Evolutionary conservation across 2,797 vertebrate genomes (phyloP).

Genomic region (Ctenosaura bakeri): DNA sequence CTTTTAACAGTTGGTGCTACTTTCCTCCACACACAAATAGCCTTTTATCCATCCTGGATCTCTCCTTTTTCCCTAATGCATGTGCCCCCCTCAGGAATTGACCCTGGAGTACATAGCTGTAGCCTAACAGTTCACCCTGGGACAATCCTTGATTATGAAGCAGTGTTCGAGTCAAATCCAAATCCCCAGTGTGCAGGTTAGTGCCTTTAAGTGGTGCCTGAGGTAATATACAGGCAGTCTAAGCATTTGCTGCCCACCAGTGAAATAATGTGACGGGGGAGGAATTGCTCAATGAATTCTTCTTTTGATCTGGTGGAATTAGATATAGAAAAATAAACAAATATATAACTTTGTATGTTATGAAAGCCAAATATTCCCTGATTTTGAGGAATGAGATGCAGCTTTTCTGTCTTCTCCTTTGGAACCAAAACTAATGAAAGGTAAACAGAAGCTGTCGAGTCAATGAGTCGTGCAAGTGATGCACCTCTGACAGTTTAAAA

Average conservation of each 20-base stretch:
- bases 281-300: constrained; percentile 56
- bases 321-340: constrained; percentile 62
- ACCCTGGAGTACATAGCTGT: constrained; percentile 48
- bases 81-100: constrained; percentile 61
- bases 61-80: constrained; percentile 34
- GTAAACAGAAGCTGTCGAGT: constrained; percentile 36
- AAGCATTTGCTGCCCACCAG: constrained; percentile 53
- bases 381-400: constrained; percentile 39
- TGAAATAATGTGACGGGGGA: constrained; percentile 42
- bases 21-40: constrained; percentile 53
- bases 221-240: constrained; percentile 58
- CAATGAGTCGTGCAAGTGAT: constrained; percentile 49
- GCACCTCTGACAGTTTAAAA: constrained; percentile 44
- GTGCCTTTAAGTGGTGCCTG: constrained; percentile 68
- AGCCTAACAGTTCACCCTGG: constrained; percentile 46
- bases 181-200: constrained; percentile 43
- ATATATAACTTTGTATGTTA: constrained; percentile 32
- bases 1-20: constrained; percentile 47
- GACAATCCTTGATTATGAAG: constrained; percentile 66
- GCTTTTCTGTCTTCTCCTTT: background rate
- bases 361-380: constrained; percentile 5
- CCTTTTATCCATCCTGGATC: constrained; percentile 54
- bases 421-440: constrained; percentile 55
- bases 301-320: constrained; percentile 54
- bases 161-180: constrained; percentile 58